Base-by-base conservation (phyloP, 1,140 invertebrate species). In the Calosoma granatense region DNA sequence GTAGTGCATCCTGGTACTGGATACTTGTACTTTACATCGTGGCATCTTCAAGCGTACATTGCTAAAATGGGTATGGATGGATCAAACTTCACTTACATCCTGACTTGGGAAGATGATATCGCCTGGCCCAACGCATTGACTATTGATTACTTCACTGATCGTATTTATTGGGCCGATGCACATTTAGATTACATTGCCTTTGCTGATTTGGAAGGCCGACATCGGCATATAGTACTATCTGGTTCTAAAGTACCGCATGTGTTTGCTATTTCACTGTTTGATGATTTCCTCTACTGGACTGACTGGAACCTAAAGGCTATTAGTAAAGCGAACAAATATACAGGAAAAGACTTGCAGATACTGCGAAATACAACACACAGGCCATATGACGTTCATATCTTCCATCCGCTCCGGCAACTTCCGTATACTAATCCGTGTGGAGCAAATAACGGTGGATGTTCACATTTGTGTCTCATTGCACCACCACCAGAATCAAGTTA, bases 21-120 rank as follows among this genome's bases (percentile, higher is more conserved):
- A 23, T 94, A 94, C 67, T 67, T 98, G 19, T 99, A 94, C 75
- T 98, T 93, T 70, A 92, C 94, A 14, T 95, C 93, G 2, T 97
- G 94, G 94, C 90, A 96, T 70, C 80, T 97, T 22, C 88, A 95
- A 76, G 92, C 96, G 0, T 98, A 93, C 68, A 98, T 98, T 60
- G 96, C 89, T n/a, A 90, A 95, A 72, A 86, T 98, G 72, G 94
- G 94, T 52, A 91, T 99, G 91, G 94, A 99, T 68, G 97, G 96
- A 0, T 85, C 85, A 1, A 95, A 97, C 64, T 88, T 94, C 61
- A 89, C 87, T 0, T 79, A 86, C 54, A 89, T 97, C 60, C 77
- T 98, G 3, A 94, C 87, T 11, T 93, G 90, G 83, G 88, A 95
- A 65, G 81, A 97, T 56, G 94, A 95, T 64, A 87, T 99, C 15